Evolutionary conservation across 1,140 invertebrate species (phyloP), one percentile per base, ranked within the genome.

Genomic region (Episyrphus balteatus): DNA sequence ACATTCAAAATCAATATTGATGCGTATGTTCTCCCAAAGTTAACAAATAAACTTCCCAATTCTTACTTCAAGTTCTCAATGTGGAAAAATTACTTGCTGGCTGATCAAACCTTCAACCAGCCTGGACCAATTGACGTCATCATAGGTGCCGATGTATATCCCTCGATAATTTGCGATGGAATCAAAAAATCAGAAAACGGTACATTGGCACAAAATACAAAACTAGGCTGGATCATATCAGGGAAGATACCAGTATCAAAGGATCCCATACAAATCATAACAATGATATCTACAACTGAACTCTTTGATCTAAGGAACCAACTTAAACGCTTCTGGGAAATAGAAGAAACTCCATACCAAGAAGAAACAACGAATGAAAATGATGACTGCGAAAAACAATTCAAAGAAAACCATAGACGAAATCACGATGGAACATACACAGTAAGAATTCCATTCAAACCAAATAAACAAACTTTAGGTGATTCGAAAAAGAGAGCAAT

Each of bases 81-180:
- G 40, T 38, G 43, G 15, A 12, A 44, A 12, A 38, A 46, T 21
- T 36, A 44, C 19, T 14, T 30, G 50, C 41, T 65, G 33, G 57
- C 61, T 2, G 56, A 65, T 53, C 56, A 59, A 8, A 44, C 43
- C n/a, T 65, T 59, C 46, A 34, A 61, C 41, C 40, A 48, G 18
- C 53, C 57, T 38, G 46, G 51, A 11, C 7, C n/a, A 18, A 48
- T 63, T 30, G 55, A 63, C 37, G 32, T 62, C 0, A 30, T 67
- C 1, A 47, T 63, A 8, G 56, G 53, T 1, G 51, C 51, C n/a
- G 52, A 50, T 14, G 10, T 56, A 7, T 61, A 51, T 14, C 55
- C 47, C 33, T 33, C 48, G 19, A 2, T 57, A 1, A 12, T 62
- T 10, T 38, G 42, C 8, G 21, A 48, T 3, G 55, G 51, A 2